Percentiles rank a stretch among this genome's conserved stretches.
These are phyloP conservation scores for Karalla daura DNA, from an alignment of 2,797 vertebrate species.

Conservation along the genomic window DNA sequence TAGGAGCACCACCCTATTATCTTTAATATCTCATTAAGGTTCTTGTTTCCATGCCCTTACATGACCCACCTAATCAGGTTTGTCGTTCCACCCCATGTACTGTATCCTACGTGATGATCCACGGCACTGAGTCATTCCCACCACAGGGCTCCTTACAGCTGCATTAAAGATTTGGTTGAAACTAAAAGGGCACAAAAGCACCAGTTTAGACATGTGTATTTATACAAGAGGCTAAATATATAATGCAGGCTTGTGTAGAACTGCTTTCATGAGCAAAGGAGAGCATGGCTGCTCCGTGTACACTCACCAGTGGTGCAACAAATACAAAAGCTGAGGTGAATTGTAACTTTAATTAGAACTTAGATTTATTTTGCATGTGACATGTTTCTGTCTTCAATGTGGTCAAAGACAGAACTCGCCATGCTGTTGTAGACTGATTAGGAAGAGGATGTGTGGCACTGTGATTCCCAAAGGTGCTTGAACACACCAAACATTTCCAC, in stretches of 20 bases:
- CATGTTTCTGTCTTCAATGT: too few relatives aligned
- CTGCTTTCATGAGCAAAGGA: too few relatives aligned
- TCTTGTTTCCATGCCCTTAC: conserved; percentile 8
- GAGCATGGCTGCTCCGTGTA: too few relatives aligned
- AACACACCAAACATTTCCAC: conserved; percentile 17
- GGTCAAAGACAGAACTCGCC: too few relatives aligned
- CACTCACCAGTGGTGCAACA: too few relatives aligned
- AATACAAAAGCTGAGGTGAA: not conserved
- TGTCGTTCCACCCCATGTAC: conserved; percentile 1
- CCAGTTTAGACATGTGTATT: conserved; percentile 12
- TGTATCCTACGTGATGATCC: not conserved
- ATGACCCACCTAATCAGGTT: not conserved
- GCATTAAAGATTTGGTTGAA: not conserved
- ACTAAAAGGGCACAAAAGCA: conserved; percentile 2
- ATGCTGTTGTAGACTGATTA: too few relatives aligned
- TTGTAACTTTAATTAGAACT: not conserved
- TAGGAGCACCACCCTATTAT: not conserved
- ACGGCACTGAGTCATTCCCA: not conserved
- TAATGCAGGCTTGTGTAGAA: too few relatives aligned
- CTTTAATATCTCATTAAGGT: conserved; percentile 10
- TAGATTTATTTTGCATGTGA: not conserved
- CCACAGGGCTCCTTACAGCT: not conserved
- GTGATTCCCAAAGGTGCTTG: not conserved
- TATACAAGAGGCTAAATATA: too few relatives aligned
- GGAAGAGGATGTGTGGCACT: too few relatives aligned